These are phyloP conservation scores for Hafferia zeledoni DNA, from an alignment of 2,797 vertebrate genomes.

Conservation along the genomic window DNA sequence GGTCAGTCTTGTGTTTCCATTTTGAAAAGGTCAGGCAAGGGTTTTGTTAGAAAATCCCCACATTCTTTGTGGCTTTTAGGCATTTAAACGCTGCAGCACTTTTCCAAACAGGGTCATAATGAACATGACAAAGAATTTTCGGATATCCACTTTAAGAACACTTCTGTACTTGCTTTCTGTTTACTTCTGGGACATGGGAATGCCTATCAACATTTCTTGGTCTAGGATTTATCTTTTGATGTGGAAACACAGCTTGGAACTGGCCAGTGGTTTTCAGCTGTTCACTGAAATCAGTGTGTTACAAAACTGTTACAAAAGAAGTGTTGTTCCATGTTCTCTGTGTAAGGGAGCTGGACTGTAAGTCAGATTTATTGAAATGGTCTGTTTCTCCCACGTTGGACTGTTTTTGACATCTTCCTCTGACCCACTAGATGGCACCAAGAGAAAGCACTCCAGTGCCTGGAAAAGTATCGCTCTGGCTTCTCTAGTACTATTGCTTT, in stretches of 20 bases:
- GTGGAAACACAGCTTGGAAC: not conserved
- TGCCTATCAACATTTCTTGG: not conserved
- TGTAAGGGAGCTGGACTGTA: not conserved
- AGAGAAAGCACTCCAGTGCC: not conserved
- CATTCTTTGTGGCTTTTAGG: not conserved
- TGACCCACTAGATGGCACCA: constrained; percentile 55
- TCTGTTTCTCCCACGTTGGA: not conserved
- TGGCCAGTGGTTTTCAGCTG: not conserved
- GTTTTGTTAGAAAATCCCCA: not conserved
- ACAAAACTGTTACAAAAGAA: not conserved
- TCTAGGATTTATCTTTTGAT: not conserved
- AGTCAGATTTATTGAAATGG: not conserved
- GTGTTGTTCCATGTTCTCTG: not conserved
- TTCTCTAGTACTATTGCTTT: not conserved
- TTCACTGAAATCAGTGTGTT: not conserved
- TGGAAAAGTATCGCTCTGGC: not conserved
- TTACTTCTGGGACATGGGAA: not conserved
- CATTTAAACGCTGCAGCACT: not conserved
- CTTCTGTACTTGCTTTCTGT: not conserved
- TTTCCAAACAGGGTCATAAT: not conserved
- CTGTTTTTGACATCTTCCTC: not conserved
- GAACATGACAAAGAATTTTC: not conserved
- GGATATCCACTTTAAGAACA: not conserved
- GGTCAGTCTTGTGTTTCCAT: not conserved
- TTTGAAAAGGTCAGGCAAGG: not conserved